Base-by-base conservation (phyloP, 2,113 vertebrate genomes). In the Heloderma charlesbogerti region DNA sequence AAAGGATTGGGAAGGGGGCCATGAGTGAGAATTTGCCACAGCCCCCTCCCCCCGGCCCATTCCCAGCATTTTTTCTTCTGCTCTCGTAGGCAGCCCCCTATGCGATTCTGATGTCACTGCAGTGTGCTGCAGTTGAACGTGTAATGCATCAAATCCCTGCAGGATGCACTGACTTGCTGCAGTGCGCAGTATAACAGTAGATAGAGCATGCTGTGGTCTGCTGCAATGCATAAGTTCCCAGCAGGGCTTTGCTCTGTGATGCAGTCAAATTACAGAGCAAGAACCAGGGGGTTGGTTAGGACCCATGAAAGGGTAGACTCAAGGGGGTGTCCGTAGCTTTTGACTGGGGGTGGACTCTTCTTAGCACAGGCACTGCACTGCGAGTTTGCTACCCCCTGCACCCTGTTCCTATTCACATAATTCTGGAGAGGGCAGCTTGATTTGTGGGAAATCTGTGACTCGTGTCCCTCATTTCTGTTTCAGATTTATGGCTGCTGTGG, bases 81-180 rank as follows among this genome's bases (percentile, higher is more conserved):
- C 88, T 83, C 57, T 63, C 72, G 45, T 89, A 43, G 93, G 92
- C 95, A 95, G 84, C 92, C 91, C 92, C 94, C 91, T 37, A 1
- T 92, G 95, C 91, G 72, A 93, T 94, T 82, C 91, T 95, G 90
- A n/a, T 0, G 1, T 89, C 79, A 71, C 72, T 87, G 60, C 85
- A 83, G 45, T n/a, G 4, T 94, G 95, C 96, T 93, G 96, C 96
- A 96, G 94, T 94, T 89, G 90, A 88, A 95, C 93, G 95, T 95
- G 96, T 94, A 95, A 86, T 63, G 95, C 96, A 95, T 97, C 63
- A 34, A 92, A 93, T 94, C 75, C 87, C 74, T 89, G 95, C 43
- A 77, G 89, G 94, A 29, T 0, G 51, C 8, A 37, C 3, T 91
- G 51, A 77, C 27, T 79, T 84, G 9, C 79, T 95, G 95, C 92